These are phyloP conservation scores for Epirrhoe alternata DNA, from an alignment of 2,888 invertebrate species.

Conservation along the genomic window DNA sequence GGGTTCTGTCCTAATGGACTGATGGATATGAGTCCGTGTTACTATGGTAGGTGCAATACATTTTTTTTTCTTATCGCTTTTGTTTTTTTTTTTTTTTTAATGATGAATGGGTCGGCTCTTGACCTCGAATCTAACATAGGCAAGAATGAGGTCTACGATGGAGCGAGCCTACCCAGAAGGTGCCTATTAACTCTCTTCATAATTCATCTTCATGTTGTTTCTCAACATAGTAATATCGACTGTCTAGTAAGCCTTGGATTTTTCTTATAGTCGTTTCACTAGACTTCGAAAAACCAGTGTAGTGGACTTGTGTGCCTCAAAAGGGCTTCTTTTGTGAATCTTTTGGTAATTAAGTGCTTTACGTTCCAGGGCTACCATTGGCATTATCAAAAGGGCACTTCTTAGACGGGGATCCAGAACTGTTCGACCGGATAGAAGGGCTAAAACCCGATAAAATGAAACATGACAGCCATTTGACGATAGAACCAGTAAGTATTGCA, in stretches of 20 bases:
- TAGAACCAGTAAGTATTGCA: constrained; percentile 87
- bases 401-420: constrained; percentile 84
- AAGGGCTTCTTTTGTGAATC: too few species aligned
- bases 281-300: too few species aligned
- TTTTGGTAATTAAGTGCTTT: background rate
- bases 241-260: background rate
- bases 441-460: constrained; percentile 78
- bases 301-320: too few species aligned
- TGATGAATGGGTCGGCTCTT: too few species aligned
- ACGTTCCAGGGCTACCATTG: constrained; percentile 86
- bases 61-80: too few species aligned
- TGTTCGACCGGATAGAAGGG: constrained; percentile 86
- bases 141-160: too few species aligned
- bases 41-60: constrained; percentile 88
- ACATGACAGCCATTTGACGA: constrained; percentile 74
- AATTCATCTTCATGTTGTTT: too few species aligned
- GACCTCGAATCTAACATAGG: too few species aligned
- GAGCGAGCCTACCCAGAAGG: too few species aligned
- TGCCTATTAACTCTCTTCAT: too few species aligned
- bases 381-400: constrained; percentile 86
- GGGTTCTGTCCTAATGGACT: constrained; percentile 75
- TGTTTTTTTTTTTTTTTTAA: too few species aligned
- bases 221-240: too few species aligned
- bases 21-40: constrained; percentile 89
- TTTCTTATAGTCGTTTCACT: background rate